phyloP scores from a whole-genome alignment of 2,113 vertebrate species.

The Nipponia nippon region DNA sequence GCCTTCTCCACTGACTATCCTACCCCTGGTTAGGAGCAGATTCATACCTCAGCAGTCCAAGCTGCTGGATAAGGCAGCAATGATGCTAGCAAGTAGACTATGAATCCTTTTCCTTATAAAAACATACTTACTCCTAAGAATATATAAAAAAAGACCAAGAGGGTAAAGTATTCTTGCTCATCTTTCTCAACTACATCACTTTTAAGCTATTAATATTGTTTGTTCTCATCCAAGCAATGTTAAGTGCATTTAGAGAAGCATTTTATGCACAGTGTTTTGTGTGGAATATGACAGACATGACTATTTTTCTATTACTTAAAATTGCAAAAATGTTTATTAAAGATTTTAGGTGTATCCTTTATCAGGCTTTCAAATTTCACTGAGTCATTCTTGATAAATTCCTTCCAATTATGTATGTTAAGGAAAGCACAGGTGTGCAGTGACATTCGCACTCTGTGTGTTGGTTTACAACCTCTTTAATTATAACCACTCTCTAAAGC shows the following conservation, averaged over 20 bases:
- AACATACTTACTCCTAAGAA: neutral
- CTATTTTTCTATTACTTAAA: neutral
- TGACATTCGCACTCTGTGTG: constrained; percentile 13
- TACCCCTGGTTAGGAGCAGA: neutral
- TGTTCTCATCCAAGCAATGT: neutral
- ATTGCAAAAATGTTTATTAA: neutral
- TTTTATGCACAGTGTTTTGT: neutral
- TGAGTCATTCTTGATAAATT: neutral
- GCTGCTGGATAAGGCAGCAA: neutral
- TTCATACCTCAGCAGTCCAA: neutral
- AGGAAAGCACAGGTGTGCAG: neutral
- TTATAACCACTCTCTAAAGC: constrained; percentile 67
- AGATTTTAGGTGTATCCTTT: neutral
- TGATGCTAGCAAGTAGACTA: neutral
- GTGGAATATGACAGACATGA: neutral
- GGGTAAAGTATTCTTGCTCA: neutral
- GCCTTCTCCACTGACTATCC: neutral
- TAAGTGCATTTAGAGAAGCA: neutral
- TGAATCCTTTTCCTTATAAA: neutral
- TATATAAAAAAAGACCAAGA: neutral
- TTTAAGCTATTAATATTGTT: neutral
- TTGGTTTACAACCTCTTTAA: constrained; percentile 71
- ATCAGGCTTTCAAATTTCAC: neutral
- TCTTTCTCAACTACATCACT: neutral
- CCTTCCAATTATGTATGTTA: neutral